phyloP scores from a whole-genome alignment of 2,797 vertebrate species.

The Thamnophis elegans region DNA sequence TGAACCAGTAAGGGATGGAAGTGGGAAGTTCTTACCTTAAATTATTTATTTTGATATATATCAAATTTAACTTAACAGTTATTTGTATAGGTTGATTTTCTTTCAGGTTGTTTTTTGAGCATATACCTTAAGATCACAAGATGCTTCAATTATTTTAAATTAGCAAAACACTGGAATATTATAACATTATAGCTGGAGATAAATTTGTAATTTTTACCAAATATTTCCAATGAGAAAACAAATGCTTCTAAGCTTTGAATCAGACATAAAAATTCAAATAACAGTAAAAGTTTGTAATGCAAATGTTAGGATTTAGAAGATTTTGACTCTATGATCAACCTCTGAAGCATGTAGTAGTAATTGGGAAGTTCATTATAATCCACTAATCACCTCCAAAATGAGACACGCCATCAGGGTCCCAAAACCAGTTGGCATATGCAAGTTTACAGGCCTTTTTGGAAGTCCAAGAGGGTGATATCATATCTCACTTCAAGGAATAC shows the following conservation, averaged over 20 bases:
- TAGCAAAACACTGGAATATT: background rate
- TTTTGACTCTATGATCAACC: background rate
- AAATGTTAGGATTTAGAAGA: background rate
- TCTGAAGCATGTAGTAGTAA: background rate
- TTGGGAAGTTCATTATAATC: background rate
- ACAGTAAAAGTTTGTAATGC: background rate
- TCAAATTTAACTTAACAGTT: constrained; percentile 43
- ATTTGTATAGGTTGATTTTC: constrained; percentile 29
- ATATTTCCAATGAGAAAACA: background rate
- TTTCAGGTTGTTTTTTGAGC: background rate
- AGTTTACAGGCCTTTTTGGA: background rate
- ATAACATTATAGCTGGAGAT: background rate
- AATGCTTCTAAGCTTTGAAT: background rate
- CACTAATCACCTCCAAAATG: background rate
- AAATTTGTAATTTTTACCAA: background rate
- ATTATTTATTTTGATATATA: constrained; percentile 38
- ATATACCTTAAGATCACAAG: background rate
- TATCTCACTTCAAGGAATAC: background rate
- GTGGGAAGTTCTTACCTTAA: background rate
- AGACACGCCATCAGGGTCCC: background rate
- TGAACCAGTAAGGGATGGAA: background rate
- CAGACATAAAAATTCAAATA: background rate
- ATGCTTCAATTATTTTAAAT: background rate
- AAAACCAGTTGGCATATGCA: background rate
- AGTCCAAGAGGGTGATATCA: background rate